Base-by-base conservation (phyloP, 2,888 invertebrate genomes). In the Alitta virens region DNA sequence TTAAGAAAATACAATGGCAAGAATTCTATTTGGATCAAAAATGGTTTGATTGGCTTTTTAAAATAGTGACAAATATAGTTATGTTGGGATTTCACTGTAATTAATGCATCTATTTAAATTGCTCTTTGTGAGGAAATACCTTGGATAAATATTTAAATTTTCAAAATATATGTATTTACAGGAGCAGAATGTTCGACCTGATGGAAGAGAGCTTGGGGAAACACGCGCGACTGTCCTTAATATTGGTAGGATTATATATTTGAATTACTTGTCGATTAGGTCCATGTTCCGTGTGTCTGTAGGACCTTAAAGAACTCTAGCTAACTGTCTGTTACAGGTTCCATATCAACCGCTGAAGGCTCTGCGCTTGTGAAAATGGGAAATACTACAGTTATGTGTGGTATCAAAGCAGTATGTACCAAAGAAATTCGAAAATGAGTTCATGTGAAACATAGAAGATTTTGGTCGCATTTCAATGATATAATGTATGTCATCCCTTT, bases 361-460 rank as follows among this genome's bases (percentile, higher is more conserved):
- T 80, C 80, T 18, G 74, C 80, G 3, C 68, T 80, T 38, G 76
- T 80, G 14, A 79, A 77, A 59, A 65, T 92, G 73, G 94, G 94
- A 23, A 89, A 90, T 74, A 92, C 92, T 1, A 88, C 89, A 52
- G 88, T 92, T 43, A 85, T 92, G 54, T 93, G 93, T 83, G 92
- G 92, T 5, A 89, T 93, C 61, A 91, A 92, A 85, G 89, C 91
- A 71, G 91, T 91, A 85, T 85, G 84, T 80, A 33, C 9, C 16
- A 21, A 9, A 9, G 9, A n/a, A n/a, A n/a, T n/a, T n/a, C n/a
- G n/a, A n/a, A n/a, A n/a, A n/a, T n/a, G n/a, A n/a, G n/a, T n/a
- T n/a, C n/a, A n/a, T n/a, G n/a, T n/a, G n/a, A n/a, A n/a, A n/a
- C n/a, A n/a, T n/a, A n/a, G n/a, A n/a, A n/a, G n/a, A 33, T 33